phyloP scores from a whole-genome alignment of 2,888 invertebrate species.

The Chydorus sphaericus region DNA sequence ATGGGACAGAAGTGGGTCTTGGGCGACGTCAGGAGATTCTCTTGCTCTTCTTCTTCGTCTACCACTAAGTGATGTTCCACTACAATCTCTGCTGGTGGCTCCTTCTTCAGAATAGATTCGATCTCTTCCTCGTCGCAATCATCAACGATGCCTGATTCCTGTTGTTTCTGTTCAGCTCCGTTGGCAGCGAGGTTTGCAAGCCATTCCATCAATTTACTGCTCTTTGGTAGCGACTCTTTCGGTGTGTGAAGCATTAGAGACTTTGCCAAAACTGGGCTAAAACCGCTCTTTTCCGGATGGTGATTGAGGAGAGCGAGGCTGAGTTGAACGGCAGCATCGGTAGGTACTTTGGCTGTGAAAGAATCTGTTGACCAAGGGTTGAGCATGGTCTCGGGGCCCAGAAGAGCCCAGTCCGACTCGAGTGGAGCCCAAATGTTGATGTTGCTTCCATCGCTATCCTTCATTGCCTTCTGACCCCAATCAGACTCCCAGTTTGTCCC shows the following conservation, averaged over 20 bases:
- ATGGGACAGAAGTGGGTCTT: constrained; percentile 75
- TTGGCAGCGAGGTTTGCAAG: background rate
- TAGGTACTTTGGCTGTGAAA: background rate
- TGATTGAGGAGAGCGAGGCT: constrained; percentile 4
- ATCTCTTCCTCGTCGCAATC: background rate
- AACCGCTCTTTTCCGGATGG: constrained; percentile 6
- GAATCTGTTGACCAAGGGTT: background rate
- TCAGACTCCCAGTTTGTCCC: background rate
- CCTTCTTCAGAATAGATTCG: background rate
- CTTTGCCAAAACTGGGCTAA: background rate
- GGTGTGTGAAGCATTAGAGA: background rate
- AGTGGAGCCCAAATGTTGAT: constrained; percentile 7
- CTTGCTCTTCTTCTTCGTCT: constrained; percentile 27
- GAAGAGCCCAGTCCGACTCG: constrained; percentile 1
- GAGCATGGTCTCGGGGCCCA: background rate
- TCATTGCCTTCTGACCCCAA: background rate
- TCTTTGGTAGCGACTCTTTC: background rate
- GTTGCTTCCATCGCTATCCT: background rate
- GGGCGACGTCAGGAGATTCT: constrained; percentile 58
- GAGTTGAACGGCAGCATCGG: background rate
- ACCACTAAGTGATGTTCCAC: too few species aligned
- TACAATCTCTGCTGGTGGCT: too few species aligned
- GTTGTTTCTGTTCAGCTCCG: too few species aligned
- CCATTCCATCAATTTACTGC: constrained; percentile 8
- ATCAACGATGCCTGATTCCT: background rate